phyloP scores from a whole-genome alignment of 2,888 invertebrate genomes.

The Zeuzera pyrina region DNA sequence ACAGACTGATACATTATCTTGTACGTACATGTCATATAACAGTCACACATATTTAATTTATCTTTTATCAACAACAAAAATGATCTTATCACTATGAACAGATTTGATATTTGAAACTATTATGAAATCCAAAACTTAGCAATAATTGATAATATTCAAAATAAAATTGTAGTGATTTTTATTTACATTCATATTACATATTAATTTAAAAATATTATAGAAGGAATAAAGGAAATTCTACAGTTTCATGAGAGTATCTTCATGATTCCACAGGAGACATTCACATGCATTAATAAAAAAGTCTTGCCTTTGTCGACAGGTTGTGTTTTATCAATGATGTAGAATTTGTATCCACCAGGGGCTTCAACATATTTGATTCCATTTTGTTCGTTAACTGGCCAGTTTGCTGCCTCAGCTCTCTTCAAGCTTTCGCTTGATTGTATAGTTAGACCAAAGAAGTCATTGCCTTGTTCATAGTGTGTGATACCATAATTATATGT shows the following conservation, averaged over 20 bases:
- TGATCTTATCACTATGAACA: too few species aligned
- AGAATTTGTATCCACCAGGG: conserved; percentile 94
- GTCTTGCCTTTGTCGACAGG: conserved; percentile 76
- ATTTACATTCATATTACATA: background rate
- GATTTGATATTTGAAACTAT: too few species aligned
- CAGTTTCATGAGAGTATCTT: too few species aligned
- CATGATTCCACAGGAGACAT: too few species aligned
- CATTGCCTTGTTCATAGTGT: conserved; percentile 91
- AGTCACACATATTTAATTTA: too few species aligned
- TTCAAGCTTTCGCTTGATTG: conserved; percentile 83
- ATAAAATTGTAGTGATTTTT: background rate
- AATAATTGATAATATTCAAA: too few species aligned
- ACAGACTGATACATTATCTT: too few species aligned
- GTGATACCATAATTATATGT: conserved; percentile 98
- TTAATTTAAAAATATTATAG: background rate
- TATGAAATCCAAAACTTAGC: too few species aligned
- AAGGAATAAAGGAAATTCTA: background rate
- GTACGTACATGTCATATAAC: too few species aligned
- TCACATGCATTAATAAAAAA: too few species aligned
- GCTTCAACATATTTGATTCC: conserved; percentile 79
- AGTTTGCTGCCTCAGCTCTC: conserved; percentile 79
- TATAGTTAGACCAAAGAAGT: conserved; percentile 90
- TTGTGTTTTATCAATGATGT: conserved; percentile 81
- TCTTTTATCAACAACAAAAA: too few species aligned
- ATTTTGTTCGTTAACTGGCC: conserved; percentile 80